Conservation (phyloP, 1,140 invertebrate species). For the Drosophila grimshawi region DNA sequence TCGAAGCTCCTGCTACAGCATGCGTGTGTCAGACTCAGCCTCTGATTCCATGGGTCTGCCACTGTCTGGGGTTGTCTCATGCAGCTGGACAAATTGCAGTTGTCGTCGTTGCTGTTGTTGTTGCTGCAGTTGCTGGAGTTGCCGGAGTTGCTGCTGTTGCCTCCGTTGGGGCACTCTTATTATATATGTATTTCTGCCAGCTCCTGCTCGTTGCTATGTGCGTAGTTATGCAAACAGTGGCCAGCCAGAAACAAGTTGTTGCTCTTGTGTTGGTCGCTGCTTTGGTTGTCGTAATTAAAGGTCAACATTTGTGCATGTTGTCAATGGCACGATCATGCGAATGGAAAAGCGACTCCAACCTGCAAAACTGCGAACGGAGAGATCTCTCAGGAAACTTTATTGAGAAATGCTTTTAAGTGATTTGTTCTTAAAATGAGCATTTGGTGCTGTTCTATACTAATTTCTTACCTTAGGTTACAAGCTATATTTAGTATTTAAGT, state of each 20-base stretch:
- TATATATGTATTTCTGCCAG: constrained; percentile 33
- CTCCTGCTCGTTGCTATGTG: constrained; percentile 60
- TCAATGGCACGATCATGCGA: constrained; percentile 58
- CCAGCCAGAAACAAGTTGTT: constrained; percentile 68
- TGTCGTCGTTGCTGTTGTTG: constrained; percentile 65
- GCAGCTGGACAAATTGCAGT: constrained; percentile 81
- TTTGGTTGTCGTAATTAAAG: constrained; percentile 78
- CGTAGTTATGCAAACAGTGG: constrained; percentile 80
- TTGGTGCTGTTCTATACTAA: background rate
- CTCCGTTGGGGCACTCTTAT: background rate
- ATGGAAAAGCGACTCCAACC: constrained; percentile 29
- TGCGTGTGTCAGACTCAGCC: constrained; percentile 54
- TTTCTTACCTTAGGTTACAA: too few species aligned
- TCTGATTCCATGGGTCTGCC: constrained; percentile 22
- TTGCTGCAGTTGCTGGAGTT: constrained; percentile 28
- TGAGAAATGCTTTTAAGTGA: background rate
- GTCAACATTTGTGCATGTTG: constrained; percentile 81
- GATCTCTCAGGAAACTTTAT: background rate
- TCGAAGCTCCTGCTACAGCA: constrained; percentile 17
- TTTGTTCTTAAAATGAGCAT: background rate
- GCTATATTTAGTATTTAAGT: too few species aligned
- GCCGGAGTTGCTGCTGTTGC: constrained; percentile 39
- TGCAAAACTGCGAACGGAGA: constrained; percentile 15
- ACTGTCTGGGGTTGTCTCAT: constrained; percentile 32
- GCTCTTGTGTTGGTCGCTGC: constrained; percentile 42